Percentiles rank a stretch among this genome's conserved stretches.
phyloP scores from a whole-genome alignment of 2,797 vertebrate genomes.

The Danio choprae region DNA sequence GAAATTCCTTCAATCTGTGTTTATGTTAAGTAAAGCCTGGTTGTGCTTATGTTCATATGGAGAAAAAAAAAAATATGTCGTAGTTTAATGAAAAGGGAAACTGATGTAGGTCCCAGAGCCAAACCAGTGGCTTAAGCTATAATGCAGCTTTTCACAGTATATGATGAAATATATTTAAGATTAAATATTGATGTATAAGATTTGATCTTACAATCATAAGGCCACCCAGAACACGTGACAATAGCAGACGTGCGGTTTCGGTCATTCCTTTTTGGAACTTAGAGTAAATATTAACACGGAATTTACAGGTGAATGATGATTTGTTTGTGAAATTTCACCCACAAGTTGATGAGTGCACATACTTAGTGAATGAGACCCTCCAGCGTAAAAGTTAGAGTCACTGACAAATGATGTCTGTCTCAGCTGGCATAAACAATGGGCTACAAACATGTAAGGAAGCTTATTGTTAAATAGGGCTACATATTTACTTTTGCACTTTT shows the following conservation, averaged over 20 bases:
- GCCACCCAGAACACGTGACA: slow-evolving; percentile 8
- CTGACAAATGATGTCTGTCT: slow-evolving; percentile 2
- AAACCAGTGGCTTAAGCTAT: background rate
- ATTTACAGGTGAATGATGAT: background rate
- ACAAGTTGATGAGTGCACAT: background rate
- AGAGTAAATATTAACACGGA: background rate
- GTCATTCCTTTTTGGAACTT: background rate
- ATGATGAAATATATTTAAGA: background rate
- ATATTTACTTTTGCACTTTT: slow-evolving; percentile 21
- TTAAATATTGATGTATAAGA: background rate
- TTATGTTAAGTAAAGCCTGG: too few species aligned
- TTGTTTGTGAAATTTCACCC: background rate
- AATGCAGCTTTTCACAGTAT: background rate
- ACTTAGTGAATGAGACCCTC: slow-evolving; percentile 5
- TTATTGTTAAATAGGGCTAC: slow-evolving; percentile 30
- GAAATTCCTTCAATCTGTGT: too few species aligned
- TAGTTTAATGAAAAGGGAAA: too few species aligned
- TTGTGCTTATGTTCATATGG: too few species aligned
- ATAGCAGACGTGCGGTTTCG: background rate
- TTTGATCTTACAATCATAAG: background rate
- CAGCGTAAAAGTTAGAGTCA: background rate
- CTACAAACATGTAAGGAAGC: slow-evolving; percentile 34
- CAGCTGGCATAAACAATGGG: slow-evolving; percentile 20
- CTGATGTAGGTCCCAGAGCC: too few species aligned
- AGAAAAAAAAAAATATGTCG: too few species aligned